phyloP scores from a whole-genome alignment of 2,113 vertebrate species.

The Seriola dumerili region DNA sequence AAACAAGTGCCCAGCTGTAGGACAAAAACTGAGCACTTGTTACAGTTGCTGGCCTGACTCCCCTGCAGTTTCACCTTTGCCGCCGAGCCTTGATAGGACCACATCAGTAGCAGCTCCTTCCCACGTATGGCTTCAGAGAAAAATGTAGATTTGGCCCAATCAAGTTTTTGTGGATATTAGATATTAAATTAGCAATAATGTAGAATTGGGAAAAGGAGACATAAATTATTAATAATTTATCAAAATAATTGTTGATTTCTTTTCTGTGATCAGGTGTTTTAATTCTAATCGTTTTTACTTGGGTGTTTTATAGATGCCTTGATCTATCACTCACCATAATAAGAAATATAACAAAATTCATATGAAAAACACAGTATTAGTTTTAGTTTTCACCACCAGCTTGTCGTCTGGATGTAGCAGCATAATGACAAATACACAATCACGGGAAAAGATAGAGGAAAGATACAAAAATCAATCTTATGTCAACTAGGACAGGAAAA shows the following conservation, averaged over 20 bases:
- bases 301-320: not conserved
- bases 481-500: not conserved
- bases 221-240: too few relatives aligned
- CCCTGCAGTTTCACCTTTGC: conserved; percentile 32
- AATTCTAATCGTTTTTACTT: not conserved
- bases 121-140: conserved; percentile 30
- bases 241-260: not conserved
- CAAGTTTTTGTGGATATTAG: not conserved
- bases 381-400: too few relatives aligned
- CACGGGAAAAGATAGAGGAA: too few relatives aligned
- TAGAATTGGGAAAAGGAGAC: too few relatives aligned
- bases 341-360: too few relatives aligned
- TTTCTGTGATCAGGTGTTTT: not conserved
- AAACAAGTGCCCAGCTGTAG: conserved; percentile 55
- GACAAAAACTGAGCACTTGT: conserved; percentile 49
- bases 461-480: not conserved
- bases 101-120: not conserved
- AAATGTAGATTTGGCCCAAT: conserved; percentile 5
- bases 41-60: conserved; percentile 45
- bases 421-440: too few relatives aligned
- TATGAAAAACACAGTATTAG: too few relatives aligned
- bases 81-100: conserved; percentile 25
- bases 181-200: not conserved
- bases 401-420: too few relatives aligned
- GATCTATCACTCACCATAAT: not conserved